phyloP scores from a whole-genome alignment of 2,888 invertebrate genomes.

The Chymomyza caudatula region DNA sequence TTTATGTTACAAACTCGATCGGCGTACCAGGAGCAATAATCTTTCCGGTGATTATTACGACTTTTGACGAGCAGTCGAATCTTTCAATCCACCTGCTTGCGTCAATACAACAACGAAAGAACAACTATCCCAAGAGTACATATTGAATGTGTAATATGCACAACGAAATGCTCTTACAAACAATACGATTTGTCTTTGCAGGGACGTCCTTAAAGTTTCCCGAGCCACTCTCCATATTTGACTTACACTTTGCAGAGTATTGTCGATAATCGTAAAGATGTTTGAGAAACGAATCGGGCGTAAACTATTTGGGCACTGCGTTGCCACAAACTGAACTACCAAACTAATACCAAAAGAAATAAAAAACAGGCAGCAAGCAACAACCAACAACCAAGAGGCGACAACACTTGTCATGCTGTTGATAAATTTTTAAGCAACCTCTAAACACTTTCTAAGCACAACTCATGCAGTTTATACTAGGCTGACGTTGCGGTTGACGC shows the following conservation, averaged over 20 bases:
- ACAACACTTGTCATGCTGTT: slow-evolving; percentile 64
- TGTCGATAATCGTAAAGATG: slow-evolving; percentile 63
- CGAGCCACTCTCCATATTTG: not conserved
- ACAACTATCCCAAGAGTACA: not conserved
- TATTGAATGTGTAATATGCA: slow-evolving; percentile 20
- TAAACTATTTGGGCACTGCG: not conserved
- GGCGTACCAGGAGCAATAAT: no score
- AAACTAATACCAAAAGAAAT: not conserved
- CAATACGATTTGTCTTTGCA: slow-evolving; percentile 61
- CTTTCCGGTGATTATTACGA: no score
- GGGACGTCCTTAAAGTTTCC: slow-evolving; percentile 48
- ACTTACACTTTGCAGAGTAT: slow-evolving; percentile 26
- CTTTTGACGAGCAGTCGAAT: no score
- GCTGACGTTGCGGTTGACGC: not conserved
- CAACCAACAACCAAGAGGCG: slow-evolving; percentile 13
- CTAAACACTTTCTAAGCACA: slow-evolving; percentile 68
- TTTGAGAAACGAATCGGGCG: slow-evolving; percentile 52
- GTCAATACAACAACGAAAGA: not conserved
- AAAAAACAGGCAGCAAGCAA: no score
- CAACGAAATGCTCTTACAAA: slow-evolving; percentile 58
- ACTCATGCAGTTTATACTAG: not conserved
- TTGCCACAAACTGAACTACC: not conserved
- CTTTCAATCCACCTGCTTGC: slow-evolving; percentile 33
- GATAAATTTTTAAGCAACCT: slow-evolving; percentile 71
- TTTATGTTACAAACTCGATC: no score